Conservation (phyloP, 2,797 vertebrate genomes). For the Leuciscus waleckii region DNA sequence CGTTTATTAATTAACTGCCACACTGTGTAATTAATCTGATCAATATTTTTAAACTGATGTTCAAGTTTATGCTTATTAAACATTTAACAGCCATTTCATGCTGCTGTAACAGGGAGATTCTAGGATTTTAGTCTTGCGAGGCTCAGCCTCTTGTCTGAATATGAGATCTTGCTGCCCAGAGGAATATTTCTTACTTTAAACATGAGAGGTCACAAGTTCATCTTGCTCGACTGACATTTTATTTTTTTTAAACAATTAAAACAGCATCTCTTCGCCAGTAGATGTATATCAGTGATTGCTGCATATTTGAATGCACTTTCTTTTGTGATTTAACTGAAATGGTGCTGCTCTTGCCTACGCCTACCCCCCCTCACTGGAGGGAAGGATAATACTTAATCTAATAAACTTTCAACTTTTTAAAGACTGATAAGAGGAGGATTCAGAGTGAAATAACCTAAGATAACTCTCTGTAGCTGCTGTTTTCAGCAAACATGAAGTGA, state of each 20-base stretch:
- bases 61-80: conserved; percentile 18
- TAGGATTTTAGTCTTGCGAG: neutral
- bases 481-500: conserved; percentile 31
- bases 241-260: conserved; percentile 22
- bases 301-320: conserved; percentile 12
- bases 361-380: neutral
- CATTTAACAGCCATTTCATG: conserved; percentile 12
- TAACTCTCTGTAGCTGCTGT: neutral
- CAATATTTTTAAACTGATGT: neutral
- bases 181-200: conserved; percentile 3
- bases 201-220: conserved; percentile 3
- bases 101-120: neutral
- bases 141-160: neutral
- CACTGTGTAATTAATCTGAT: neutral
- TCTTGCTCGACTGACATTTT: conserved; percentile 3
- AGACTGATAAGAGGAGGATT: conserved; percentile 27
- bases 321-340: conserved; percentile 38
- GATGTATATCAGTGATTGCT: neutral
- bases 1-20: neutral
- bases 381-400: conserved; percentile 22
- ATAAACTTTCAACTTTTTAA: conserved; percentile 27
- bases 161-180: neutral
- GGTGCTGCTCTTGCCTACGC: conserved; percentile 8
- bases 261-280: conserved; percentile 9
- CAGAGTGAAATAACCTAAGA: conserved; percentile 17